Percentiles rank a stretch among this genome's conserved stretches.
Evolutionary conservation across 2,888 invertebrate species (phyloP).

Genomic region (Hyposoter dolosus): DNA sequence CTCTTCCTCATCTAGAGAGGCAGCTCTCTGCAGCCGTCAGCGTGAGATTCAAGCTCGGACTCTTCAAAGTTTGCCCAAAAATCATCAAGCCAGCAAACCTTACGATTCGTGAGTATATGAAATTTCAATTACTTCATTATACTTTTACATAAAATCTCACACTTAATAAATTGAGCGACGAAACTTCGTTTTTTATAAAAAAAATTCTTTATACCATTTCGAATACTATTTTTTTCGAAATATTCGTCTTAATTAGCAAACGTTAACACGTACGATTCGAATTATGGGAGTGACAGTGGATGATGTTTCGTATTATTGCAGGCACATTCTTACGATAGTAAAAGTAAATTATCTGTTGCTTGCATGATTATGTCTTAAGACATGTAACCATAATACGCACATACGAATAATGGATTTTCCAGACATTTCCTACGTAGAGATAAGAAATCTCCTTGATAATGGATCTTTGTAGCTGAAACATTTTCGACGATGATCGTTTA

Average conservation of each 20-base stretch:
- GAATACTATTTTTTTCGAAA: too few species aligned
- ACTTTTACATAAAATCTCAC: neutral
- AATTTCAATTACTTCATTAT: neutral
- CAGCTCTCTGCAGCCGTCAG: conserved; percentile 78
- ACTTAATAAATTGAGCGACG: neutral
- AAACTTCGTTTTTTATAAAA: too few species aligned
- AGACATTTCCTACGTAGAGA: neutral
- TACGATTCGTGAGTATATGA: conserved; percentile 79
- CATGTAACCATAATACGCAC: neutral
- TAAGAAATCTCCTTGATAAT: neutral
- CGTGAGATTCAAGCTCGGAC: conserved; percentile 82
- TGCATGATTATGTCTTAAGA: neutral
- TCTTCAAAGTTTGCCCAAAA: conserved; percentile 82
- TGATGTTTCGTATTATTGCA: neutral
- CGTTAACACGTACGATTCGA: too few species aligned
- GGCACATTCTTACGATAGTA: neutral
- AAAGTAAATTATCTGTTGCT: too few species aligned
- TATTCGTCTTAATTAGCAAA: too few species aligned
- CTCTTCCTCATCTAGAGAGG: conserved; percentile 76
- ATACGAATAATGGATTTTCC: neutral
- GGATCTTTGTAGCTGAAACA: neutral
- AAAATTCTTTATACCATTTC: too few species aligned
- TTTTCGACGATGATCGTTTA: conserved; percentile 16
- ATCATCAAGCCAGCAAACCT: conserved; percentile 82
- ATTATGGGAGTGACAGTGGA: too few species aligned